Percentiles rank a stretch among this genome's conserved stretches.
Evolutionary conservation across 2,113 vertebrate species (phyloP).

Genomic region (Peromyscus maniculatus): DNA sequence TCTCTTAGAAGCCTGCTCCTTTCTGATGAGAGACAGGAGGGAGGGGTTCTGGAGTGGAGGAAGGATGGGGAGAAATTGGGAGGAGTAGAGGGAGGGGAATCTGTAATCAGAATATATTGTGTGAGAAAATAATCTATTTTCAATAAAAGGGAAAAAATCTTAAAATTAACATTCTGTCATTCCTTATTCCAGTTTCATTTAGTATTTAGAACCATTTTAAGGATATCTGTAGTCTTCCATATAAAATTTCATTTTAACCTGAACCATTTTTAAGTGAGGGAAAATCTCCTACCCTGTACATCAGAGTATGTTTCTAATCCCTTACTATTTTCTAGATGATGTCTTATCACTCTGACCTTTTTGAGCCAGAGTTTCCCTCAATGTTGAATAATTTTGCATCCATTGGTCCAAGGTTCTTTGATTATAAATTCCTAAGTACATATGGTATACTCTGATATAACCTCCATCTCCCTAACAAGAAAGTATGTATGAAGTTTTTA

Average conservation of each 20-base stretch:
- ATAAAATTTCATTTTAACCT: not conserved
- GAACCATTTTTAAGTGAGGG: not conserved
- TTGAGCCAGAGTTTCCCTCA: not conserved
- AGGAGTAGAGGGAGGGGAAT: not conserved
- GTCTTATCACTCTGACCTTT: not conserved
- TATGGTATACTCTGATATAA: not conserved
- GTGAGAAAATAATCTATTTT: not conserved
- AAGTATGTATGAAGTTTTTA: not conserved
- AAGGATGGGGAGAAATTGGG: not conserved
- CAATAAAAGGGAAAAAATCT: not conserved
- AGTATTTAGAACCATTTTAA: not conserved
- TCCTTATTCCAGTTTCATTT: not conserved
- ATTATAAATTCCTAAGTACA: not conserved
- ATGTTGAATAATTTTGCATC: not conserved
- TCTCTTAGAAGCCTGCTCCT: not conserved
- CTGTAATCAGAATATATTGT: not conserved
- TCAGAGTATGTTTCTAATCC: not conserved
- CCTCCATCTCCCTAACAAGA: not conserved
- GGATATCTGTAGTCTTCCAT: not conserved
- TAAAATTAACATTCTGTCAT: not conserved
- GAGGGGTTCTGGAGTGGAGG: not conserved
- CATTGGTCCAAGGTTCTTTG: not conserved
- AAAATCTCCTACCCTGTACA: not conserved
- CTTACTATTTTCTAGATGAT: not conserved
- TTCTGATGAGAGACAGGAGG: not conserved